phyloP scores from a whole-genome alignment of 2,888 invertebrate species.

The Mantis religiosa region DNA sequence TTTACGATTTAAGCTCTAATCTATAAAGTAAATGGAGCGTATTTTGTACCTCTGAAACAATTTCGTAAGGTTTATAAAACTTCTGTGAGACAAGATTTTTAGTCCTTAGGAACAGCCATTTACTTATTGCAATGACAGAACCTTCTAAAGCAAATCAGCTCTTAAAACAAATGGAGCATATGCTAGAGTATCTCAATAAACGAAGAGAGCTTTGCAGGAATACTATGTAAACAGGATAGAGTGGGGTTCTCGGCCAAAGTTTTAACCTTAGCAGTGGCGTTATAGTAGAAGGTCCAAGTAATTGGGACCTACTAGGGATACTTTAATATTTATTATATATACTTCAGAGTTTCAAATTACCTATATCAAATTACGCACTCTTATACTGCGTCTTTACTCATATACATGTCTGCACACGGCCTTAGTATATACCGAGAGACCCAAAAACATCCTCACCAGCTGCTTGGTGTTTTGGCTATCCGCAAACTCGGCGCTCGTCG shows the following conservation, averaged over 20 bases:
- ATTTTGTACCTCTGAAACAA: not conserved
- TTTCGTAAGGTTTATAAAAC: not conserved
- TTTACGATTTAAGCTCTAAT: not conserved
- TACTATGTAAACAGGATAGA: not conserved
- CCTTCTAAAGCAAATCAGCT: not conserved
- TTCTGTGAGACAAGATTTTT: not conserved
- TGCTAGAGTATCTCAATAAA: not conserved
- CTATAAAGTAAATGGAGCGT: not conserved
- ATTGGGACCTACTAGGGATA: no score
- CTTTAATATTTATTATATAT: no score
- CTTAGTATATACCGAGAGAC: no score
- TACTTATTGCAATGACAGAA: not conserved
- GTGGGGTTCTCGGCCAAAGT: not conserved
- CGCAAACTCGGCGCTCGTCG: no score
- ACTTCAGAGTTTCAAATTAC: no score
- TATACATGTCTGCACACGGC: no score
- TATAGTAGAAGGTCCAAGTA: no score
- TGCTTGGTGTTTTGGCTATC: no score
- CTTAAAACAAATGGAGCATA: not conserved
- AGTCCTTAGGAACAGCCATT: not conserved
- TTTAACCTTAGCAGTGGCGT: not conserved
- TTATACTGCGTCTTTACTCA: no score
- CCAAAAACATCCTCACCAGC: no score
- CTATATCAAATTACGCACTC: no score
- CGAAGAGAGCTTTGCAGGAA: not conserved